Evolutionary conservation across 2,113 vertebrate species (phyloP).

Genomic region (Mobula birostris): DNA sequence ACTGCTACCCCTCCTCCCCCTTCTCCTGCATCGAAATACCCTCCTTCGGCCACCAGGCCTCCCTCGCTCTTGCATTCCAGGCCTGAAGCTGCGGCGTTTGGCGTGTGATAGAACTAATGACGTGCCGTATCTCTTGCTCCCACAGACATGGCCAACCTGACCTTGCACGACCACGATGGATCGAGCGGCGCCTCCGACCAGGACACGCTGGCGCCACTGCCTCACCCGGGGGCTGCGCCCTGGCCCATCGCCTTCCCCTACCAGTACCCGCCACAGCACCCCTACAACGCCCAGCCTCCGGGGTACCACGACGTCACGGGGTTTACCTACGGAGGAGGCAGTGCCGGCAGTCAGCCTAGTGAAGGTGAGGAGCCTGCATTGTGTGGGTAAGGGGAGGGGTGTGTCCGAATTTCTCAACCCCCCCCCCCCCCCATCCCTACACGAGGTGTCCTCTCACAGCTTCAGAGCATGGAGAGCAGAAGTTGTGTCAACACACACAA

Average conservation of each 20-base stretch:
- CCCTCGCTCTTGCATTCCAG: too few species aligned
- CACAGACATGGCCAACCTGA: slow-evolving; percentile 77
- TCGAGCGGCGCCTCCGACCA: slow-evolving; percentile 82
- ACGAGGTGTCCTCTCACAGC: too few species aligned
- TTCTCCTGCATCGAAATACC: too few species aligned
- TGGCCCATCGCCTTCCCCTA: slow-evolving; percentile 89
- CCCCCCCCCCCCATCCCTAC: too few species aligned
- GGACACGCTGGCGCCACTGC: slow-evolving; percentile 80
- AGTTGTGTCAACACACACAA: too few species aligned
- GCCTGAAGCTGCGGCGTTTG: background rate
- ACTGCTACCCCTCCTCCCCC: too few species aligned
- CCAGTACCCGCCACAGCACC: slow-evolving; percentile 78
- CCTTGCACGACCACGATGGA: slow-evolving; percentile 76
- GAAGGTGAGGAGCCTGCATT: slow-evolving; percentile 63
- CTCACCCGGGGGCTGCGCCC: slow-evolving; percentile 83
- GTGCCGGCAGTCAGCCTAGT: slow-evolving; percentile 73
- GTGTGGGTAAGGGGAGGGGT: too few species aligned
- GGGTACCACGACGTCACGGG: slow-evolving; percentile 45
- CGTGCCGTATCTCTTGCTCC: background rate
- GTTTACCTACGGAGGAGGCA: slow-evolving; percentile 62
- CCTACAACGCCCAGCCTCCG: slow-evolving; percentile 73
- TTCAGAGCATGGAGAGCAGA: too few species aligned
- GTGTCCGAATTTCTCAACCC: too few species aligned
- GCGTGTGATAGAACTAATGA: background rate
- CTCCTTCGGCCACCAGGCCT: too few species aligned